Percentiles rank a stretch among this genome's conserved stretches.
These are phyloP conservation scores for Brachypodius melanocephalos DNA, from an alignment of 2,113 vertebrate genomes.

Conservation along the genomic window DNA sequence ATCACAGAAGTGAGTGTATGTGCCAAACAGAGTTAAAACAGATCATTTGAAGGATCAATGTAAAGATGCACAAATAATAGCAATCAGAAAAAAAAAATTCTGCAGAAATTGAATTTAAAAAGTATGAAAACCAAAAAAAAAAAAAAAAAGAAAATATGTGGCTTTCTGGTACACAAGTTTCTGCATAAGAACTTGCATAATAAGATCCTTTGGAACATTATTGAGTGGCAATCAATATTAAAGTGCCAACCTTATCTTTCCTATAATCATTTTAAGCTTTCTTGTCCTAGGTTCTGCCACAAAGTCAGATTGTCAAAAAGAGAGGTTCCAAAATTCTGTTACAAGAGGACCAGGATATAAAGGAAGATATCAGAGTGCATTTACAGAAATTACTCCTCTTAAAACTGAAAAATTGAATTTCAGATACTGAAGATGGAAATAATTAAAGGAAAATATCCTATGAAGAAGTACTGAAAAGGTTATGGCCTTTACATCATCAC, in stretches of 20 bases:
- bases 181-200: background rate
- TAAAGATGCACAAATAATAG: background rate
- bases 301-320: background rate
- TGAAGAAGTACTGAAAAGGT: slow-evolving; percentile 16
- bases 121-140: background rate
- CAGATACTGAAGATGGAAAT: background rate
- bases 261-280: background rate
- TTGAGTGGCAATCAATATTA: background rate
- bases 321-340: background rate
- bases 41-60: background rate
- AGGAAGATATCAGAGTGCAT: background rate
- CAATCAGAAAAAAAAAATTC: background rate
- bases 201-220: background rate
- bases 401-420: background rate
- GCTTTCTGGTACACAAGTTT: background rate
- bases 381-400: background rate
- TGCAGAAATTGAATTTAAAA: background rate
- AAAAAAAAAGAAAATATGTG: background rate
- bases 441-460: background rate
- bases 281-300: background rate
- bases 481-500: slow-evolving; percentile 25
- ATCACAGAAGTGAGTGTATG: background rate
- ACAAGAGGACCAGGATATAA: background rate
- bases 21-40: background rate
- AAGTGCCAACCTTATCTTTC: background rate